Evolutionary conservation across 2,797 vertebrate genomes (phyloP), one percentile per base, ranked within the genome.

Genomic region (Falco berigora): DNA sequence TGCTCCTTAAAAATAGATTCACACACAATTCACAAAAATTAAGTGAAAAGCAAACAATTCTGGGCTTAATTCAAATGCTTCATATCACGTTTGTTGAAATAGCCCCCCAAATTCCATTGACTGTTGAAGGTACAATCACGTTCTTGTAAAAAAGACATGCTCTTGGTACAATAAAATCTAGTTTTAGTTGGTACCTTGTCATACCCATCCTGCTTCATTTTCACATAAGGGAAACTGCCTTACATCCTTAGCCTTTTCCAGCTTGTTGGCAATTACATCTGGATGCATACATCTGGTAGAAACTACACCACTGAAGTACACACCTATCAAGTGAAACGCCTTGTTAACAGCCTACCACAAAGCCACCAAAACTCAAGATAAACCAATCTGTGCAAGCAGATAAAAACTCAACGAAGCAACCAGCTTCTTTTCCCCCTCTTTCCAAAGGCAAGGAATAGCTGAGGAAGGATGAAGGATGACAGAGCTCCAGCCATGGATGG

Each of bases 41-140:
- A 66, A 68, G 61, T 8, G n/a, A 67, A 82, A 87, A 82, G 36
- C 38, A 74, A 83, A 80, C 68, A 74, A 55, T 52, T 53, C 18
- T 9, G 9, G 4, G 24, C 24, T 85, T 66, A 73, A 79, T 40
- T 46, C 30, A 77, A 93, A 61, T 0, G 15, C 42, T 86, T 67
- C 0, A 0, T 30, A 27, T 6, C 16, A 3, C 14, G 28, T 66
- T 71, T 66, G 22, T 23, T 42, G 25, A 79, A 53, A 16, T 36
- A n/a, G 14, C 2, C 1, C 12, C 55, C 4, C n/a, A 59, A 9
- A 4, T 76, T 56, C 38, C 2, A 46, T 2, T 76, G 47, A 84
- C 9, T 18, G 6, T 27, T 44, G 34, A 71, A 88, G 80, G 34
- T 63, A 68, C 52, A 55, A 64, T 25, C 44, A n/a, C 0, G 5